A percentile compares a stretch with the other conserved stretches of the same genome.
Evolutionary conservation across 2,797 vertebrate species (phyloP).

Genomic region (Knipowitschia caucasica): DNA sequence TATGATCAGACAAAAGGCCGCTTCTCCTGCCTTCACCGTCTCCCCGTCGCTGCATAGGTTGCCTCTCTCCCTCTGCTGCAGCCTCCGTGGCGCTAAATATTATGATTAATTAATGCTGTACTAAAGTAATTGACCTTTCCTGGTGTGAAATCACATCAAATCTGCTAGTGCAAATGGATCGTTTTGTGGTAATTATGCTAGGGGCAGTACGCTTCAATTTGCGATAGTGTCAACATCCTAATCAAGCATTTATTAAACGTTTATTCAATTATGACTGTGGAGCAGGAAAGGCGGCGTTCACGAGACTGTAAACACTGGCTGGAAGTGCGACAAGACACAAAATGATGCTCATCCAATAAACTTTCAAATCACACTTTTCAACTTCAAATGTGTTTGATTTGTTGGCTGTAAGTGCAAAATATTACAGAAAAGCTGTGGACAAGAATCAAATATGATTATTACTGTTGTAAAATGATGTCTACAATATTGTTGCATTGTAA

Average conservation of each 20-base stretch:
- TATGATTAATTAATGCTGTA: constrained; percentile 6
- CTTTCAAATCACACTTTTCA: too few species aligned
- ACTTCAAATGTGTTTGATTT: too few species aligned
- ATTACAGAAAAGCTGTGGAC: too few species aligned
- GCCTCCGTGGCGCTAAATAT: background rate
- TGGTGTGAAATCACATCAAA: constrained; percentile 9
- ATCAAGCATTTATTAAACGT: background rate
- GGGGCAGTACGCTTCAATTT: constrained; percentile 3
- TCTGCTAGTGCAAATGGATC: constrained; percentile 15
- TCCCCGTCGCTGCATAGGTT: background rate
- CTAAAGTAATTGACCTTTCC: constrained; percentile 11
- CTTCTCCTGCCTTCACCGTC: background rate
- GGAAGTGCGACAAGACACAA: background rate
- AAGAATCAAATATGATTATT: too few species aligned
- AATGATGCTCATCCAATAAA: too few species aligned
- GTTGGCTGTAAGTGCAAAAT: too few species aligned
- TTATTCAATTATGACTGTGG: background rate
- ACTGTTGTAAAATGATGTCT: too few species aligned
- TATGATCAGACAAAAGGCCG: background rate
- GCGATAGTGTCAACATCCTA: constrained; percentile 5
- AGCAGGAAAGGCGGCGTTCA: background rate
- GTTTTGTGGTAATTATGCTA: constrained; percentile 19
- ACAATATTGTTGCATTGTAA: too few species aligned
- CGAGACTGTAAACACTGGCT: background rate
- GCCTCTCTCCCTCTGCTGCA: constrained; percentile 1